phyloP scores from a whole-genome alignment of 2,888 invertebrate species.

The Hemithea aestivaria region DNA sequence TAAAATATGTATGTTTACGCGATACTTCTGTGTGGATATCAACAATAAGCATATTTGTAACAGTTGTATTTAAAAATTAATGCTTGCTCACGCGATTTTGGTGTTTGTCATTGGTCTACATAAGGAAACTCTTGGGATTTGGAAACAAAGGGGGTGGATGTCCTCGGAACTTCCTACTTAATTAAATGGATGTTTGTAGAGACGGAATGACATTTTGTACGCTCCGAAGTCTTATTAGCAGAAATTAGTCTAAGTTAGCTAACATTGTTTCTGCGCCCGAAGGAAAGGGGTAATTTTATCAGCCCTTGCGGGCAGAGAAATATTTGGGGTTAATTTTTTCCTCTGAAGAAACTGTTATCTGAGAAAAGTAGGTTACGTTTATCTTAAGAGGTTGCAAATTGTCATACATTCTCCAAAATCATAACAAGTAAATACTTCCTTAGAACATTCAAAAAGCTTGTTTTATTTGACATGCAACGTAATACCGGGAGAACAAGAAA shows the following conservation, averaged over 20 bases:
- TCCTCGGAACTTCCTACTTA: constrained; percentile 56
- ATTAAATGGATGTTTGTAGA: constrained; percentile 54
- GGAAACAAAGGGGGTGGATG: constrained; percentile 47
- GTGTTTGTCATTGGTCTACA: constrained; percentile 45
- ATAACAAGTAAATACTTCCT: too few species aligned
- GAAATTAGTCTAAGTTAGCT: constrained; percentile 36
- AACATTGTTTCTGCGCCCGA: constrained; percentile 28
- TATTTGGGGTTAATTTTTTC: too few species aligned
- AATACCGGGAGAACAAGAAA: neutral
- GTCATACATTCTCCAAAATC: too few species aligned
- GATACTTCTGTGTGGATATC: constrained; percentile 4
- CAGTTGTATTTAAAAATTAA: constrained; percentile 9
- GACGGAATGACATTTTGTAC: constrained; percentile 43
- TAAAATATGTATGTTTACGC: constrained; percentile 13
- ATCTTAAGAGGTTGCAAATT: too few species aligned
- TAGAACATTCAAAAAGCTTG: too few species aligned
- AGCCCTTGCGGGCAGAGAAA: constrained; percentile 12
- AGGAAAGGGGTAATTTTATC: constrained; percentile 22
- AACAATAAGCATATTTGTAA: constrained; percentile 1
- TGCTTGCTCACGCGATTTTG: constrained; percentile 48
- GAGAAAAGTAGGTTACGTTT: too few species aligned
- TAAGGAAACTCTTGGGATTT: constrained; percentile 20
- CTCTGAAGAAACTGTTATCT: too few species aligned
- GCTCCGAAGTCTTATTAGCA: constrained; percentile 37
- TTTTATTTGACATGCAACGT: too few species aligned